Conservation (phyloP, 2,797 vertebrate species). For the Lithobates sylvaticus region DNA sequence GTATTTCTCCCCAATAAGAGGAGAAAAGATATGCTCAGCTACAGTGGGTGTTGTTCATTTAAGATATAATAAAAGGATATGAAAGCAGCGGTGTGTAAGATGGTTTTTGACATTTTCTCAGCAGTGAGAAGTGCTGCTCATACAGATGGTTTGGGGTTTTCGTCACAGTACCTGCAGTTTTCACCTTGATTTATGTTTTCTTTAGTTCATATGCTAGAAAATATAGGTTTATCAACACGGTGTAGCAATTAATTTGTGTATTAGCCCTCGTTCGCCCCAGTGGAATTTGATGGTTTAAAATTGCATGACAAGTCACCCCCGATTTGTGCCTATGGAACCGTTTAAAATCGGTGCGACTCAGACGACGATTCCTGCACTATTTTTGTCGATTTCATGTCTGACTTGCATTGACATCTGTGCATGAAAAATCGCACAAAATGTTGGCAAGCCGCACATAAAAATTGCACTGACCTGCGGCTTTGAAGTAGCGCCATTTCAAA, state of each 20-base stretch:
- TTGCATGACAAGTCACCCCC: too few relatives aligned
- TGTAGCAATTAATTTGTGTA: background rate
- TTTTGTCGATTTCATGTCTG: too few relatives aligned
- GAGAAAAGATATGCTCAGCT: slow-evolving; percentile 19
- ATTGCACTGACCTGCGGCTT: too few relatives aligned
- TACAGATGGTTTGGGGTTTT: slow-evolving; percentile 18
- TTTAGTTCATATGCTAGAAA: slow-evolving; percentile 6
- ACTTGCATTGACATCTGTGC: too few relatives aligned
- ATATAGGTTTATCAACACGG: slow-evolving; percentile 12
- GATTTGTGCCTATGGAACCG: too few relatives aligned
- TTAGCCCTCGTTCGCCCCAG: background rate
- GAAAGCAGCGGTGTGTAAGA: slow-evolving; percentile 54
- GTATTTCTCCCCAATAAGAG: slow-evolving; percentile 35
- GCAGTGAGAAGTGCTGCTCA: slow-evolving; percentile 36
- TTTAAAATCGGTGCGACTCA: too few relatives aligned
- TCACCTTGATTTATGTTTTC: slow-evolving; percentile 17
- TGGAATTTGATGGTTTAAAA: too few relatives aligned
- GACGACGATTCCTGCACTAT: too few relatives aligned
- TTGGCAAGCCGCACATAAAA: too few relatives aligned
- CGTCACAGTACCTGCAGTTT: background rate
- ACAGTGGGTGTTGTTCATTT: slow-evolving; percentile 49
- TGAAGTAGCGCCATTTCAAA: too few relatives aligned
- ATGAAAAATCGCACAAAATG: too few relatives aligned
- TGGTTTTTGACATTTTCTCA: slow-evolving; percentile 54
- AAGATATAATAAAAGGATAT: slow-evolving; percentile 56